Evolutionary conservation across 2,888 invertebrate genomes (phyloP), one percentile per base, ranked within the genome.

Genomic region (Epirrita christyi): DNA sequence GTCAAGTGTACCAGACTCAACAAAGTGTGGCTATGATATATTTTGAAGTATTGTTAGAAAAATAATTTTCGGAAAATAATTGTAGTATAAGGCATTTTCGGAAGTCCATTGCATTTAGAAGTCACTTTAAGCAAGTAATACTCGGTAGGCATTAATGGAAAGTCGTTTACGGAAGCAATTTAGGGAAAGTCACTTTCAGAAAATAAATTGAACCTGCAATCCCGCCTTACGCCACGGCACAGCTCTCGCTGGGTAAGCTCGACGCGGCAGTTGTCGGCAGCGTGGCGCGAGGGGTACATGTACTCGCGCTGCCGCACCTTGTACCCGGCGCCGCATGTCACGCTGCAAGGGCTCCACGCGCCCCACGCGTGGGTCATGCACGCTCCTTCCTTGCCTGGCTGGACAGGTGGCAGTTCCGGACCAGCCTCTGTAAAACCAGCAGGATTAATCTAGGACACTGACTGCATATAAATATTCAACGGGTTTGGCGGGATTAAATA

Each of bases 331-430:
- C 97, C 97, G 76, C 97, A 98, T 0, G 95, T 93, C 13, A 94
- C 95, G 58, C 96, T 94, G 85, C 97, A 97, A 0, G 96, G 93
- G 1, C 96, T 94, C 96, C 97, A 97, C 21, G 93, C 91, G 37
- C 95, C 95, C 97, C 97, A 97, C 14, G 93, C 87, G 11, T 94
- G 93, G 6, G 94, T 94, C 6, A 93, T 93, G 75, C 97, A 97
- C 78, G 85, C 82, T 84, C 95, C 76, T 79, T 86, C 66, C 81
- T 80, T 34, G 9, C 61, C 64, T 58, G 93, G 92, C 36, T 27
- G 53, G 43, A 40, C 57, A 8, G 63, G 60, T 2, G 67, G 61
- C 0, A 66, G 36, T 11, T 77, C 80, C 65, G 49, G 55, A 2
- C 46, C 55, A 6, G 57, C 57, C 28, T 71, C 73, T 61, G 51